Conservation (phyloP, 2,797 vertebrate genomes). For the Falco peregrinus region DNA sequence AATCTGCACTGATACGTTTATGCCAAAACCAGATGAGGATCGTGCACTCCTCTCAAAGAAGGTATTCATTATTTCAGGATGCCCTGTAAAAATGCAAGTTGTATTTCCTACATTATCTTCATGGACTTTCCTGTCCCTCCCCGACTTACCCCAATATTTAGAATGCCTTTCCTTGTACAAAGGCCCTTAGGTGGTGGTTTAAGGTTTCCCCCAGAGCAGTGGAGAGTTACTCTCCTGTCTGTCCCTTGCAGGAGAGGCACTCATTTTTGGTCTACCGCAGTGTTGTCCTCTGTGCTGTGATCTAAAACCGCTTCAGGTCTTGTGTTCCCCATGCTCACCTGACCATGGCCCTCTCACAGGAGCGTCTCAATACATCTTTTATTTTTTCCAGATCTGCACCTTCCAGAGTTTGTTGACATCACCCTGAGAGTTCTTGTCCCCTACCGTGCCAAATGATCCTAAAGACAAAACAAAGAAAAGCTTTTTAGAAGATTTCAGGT, state of each 20-base stretch:
- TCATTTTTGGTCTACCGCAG: not conserved
- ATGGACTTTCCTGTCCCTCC: not conserved
- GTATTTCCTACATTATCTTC: not conserved
- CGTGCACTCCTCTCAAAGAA: not conserved
- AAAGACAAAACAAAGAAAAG: not conserved
- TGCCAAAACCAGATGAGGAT: not conserved
- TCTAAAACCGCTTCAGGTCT: not conserved
- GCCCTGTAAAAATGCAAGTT: not conserved
- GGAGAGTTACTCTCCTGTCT: not conserved
- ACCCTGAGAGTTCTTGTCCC: not conserved
- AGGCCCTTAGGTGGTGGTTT: not conserved
- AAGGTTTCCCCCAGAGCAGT: not conserved
- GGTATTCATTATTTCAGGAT: not conserved
- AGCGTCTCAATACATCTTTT: not conserved
- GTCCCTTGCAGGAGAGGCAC: not conserved
- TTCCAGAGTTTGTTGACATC: not conserved
- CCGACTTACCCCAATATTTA: not conserved
- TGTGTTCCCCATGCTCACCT: not conserved
- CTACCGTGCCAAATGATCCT: fast-evolving
- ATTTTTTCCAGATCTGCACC: not conserved
- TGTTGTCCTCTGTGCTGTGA: not conserved
- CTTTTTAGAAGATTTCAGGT: not conserved
- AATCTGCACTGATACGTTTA: not conserved
- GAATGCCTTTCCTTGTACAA: not conserved
- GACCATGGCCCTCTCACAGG: not conserved